These are phyloP conservation scores for Bathynomus jamesi DNA, from an alignment of 1,140 invertebrate genomes.

Conservation along the genomic window DNA sequence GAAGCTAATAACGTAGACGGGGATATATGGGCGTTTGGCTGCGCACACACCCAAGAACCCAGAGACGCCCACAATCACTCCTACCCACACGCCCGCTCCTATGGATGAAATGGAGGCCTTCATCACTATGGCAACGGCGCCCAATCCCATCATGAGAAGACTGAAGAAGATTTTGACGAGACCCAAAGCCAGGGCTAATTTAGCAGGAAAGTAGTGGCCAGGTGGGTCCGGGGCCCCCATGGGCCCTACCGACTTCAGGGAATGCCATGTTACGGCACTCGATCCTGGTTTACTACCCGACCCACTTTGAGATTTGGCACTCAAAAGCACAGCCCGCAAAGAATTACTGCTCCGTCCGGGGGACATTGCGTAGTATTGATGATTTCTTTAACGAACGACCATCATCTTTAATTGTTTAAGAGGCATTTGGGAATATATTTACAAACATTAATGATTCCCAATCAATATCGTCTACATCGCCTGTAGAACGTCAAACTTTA, in stretches of 20 bases:
- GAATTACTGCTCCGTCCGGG: conserved; percentile 5
- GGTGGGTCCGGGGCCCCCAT: conserved; percentile 13
- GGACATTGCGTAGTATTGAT: too few relatives aligned
- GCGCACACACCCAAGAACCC: conserved; percentile 37
- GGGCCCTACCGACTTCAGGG: conserved; percentile 20
- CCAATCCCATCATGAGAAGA: conserved; percentile 31
- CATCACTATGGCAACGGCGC: conserved; percentile 26
- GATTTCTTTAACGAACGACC: too few relatives aligned
- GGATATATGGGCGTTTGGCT: conserved; percentile 18
- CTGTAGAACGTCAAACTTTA: too few relatives aligned
- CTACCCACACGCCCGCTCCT: conserved; percentile 38
- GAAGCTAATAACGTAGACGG: conserved; percentile 34
- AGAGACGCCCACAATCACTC: conserved; percentile 29
- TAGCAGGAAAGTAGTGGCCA: conserved; percentile 35
- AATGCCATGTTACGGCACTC: conserved; percentile 21
- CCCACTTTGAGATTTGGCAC: neutral
- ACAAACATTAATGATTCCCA: too few relatives aligned
- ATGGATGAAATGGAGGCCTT: conserved; percentile 30
- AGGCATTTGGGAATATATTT: too few relatives aligned
- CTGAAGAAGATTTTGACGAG: conserved; percentile 35
- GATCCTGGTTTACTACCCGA: neutral
- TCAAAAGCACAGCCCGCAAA: conserved; percentile 8
- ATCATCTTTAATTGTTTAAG: too few relatives aligned
- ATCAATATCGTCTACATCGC: too few relatives aligned
- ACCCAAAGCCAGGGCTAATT: conserved; percentile 33